phyloP scores from a whole-genome alignment of 2,888 invertebrate genomes.

The Candidula unifasciata region DNA sequence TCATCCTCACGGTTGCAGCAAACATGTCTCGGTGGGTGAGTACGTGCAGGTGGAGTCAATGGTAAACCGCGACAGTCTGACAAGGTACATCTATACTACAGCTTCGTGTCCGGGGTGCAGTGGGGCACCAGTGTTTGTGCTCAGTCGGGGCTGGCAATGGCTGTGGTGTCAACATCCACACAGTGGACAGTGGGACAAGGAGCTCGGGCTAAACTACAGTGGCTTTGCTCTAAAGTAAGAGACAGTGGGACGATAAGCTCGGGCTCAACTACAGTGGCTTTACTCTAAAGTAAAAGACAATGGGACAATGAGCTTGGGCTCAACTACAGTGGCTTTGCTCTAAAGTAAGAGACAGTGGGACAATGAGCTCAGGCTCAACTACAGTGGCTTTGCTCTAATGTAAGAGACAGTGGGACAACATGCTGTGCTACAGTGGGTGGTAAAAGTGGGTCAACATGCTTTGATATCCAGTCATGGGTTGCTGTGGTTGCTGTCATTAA shows the following conservation, averaged over 20 bases:
- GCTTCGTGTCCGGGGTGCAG: neutral
- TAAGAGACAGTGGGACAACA: neutral
- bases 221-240: neutral
- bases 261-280: neutral
- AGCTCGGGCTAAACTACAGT: neutral
- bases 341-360: too few species aligned
- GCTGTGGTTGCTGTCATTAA: too few species aligned
- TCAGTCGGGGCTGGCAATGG: neutral
- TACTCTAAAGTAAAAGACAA: too few species aligned
- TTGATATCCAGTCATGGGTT: too few species aligned
- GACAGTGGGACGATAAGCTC: neutral
- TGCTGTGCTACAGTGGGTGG: too few species aligned
- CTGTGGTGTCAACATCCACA: neutral
- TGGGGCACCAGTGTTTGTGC: slow-evolving; percentile 1
- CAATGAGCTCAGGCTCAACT: neutral
- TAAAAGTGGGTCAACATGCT: too few species aligned
- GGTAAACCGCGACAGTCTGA: neutral
- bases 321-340: neutral
- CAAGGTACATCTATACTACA: neutral
- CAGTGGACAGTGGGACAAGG: neutral
- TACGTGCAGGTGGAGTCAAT: neutral
- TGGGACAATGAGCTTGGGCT: neutral
- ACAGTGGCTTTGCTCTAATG: neutral
- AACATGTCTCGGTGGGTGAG: neutral
- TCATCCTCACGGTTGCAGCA: slow-evolving; percentile 19